Base-by-base conservation (phyloP, 2,113 vertebrate species). In the Columbina picui region DNA sequence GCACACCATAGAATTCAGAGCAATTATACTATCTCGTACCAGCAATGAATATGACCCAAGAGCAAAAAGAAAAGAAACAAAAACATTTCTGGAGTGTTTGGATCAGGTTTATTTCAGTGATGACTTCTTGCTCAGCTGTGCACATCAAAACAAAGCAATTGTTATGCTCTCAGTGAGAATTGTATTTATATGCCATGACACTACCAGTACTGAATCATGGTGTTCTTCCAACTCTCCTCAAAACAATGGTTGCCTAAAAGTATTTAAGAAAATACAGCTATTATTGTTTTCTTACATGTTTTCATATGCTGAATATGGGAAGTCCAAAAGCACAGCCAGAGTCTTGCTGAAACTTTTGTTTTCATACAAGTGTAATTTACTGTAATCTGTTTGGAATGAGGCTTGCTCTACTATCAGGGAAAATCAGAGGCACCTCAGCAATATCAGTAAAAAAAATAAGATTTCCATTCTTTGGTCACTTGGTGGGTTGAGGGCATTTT, bases 161-260 rank as follows among this genome's bases (percentile, higher is more conserved):
- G 95, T 96, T 97, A 84, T 96, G 87, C 36, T 97, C 93, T 88
- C 21, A 3, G 96, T 85, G 56, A 91, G 95, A 75, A 80, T 15
- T 94, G 59, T 97, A 80, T 96, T 97, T 96, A 65, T 82, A 87
- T 63, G 56, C 93, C 87, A n/a, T 95, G 97, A 96, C 96, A 95
- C 74, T 93, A 87, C 75, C 38, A 87, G 90, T 67, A 61, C 47
- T 70, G 84, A 91, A 60, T 82, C 77, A 38, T 26, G 50, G 65
- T 93, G 93, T 97, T 94, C 93, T 90, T 97, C 79, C 94, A 93
- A 26, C 76, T 95, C 36, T 75, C 34, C 82, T 45, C 82, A 90
- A 79, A 96, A 94, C 93, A 97, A 86, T 15, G 30, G 55, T 65
- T 95, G 81, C 36, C 79, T 84, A 53, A 38, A 91, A 88, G 83